These are phyloP conservation scores for Pygmarrhopalites habei DNA, from an alignment of 1,140 invertebrate species.

Conservation along the genomic window DNA sequence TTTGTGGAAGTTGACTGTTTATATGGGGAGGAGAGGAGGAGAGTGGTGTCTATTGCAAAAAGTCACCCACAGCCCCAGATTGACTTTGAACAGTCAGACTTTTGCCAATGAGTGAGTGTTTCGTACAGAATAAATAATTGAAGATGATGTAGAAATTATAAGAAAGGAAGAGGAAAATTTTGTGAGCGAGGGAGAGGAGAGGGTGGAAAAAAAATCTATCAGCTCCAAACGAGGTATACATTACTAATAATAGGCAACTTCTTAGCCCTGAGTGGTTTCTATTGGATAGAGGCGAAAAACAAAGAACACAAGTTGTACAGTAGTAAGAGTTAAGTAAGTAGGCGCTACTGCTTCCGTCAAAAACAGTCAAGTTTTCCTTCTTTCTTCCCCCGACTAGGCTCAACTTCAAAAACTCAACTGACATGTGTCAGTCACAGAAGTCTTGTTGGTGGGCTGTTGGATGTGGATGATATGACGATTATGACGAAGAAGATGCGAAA, in stretches of 20 bases:
- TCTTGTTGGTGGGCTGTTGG: conserved; percentile 3
- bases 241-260: conserved; percentile 4
- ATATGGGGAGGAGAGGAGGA: too few species aligned
- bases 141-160: conserved; percentile 11
- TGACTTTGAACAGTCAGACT: background rate
- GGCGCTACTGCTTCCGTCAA: conserved; percentile 13
- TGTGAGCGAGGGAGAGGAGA: too few species aligned
- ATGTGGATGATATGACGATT: background rate
- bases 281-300: conserved; percentile 2
- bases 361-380: conserved; percentile 13
- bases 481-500: background rate
- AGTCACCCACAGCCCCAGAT: too few species aligned
- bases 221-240: conserved; percentile 2
- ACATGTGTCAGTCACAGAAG: conserved; percentile 39
- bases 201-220: background rate
- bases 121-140: conserved; percentile 15
- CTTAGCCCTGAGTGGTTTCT: background rate
- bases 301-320: conserved; percentile 9
- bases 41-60: too few species aligned
- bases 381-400: conserved; percentile 12
- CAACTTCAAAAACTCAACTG: conserved; percentile 28
- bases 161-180: background rate
- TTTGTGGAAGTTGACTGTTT: too few species aligned
- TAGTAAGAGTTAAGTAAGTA: conserved; percentile 16
- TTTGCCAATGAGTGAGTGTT: conserved; percentile 15